Base-by-base conservation (phyloP, 2,888 invertebrate species). In the Andrena praecox region DNA sequence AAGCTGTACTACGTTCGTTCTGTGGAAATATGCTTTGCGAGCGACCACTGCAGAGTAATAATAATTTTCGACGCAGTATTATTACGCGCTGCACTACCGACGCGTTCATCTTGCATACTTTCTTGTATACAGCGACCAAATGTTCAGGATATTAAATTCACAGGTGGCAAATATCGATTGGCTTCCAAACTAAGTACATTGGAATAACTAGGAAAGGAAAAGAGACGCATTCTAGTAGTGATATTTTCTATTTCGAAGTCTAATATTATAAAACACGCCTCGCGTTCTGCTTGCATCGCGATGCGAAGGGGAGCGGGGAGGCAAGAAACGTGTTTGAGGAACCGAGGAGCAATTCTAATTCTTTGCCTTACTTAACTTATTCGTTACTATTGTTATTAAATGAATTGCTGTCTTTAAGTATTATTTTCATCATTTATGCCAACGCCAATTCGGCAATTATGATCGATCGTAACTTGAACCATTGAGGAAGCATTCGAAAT, bases 101-200 rank as follows among this genome's bases (percentile, higher is more conserved):
- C 64, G 33, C 72, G 20, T 54, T 70, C 54, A 31, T 63, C 52
- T 52, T 54, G 48, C 27, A 60, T 56, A 52, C 60, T 33, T 70
- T 74, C 33, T 77, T 63, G 67, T 60, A 83, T 74, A 24, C 62
- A 62, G 42, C 62, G n/a, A 77, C 73, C 83, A 60, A 77, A 83
- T 83, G 83, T 83, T 83, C 83, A 83, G 83, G 83, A 83, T 82
- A 50, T 76, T 71, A 20, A 48, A 63, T 77, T 63, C 54, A 59
- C 62, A 33, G 42, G 52, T 27, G 52, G 69, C 63, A 72, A 78
- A 78, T 78, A 69, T 31, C 68, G 59, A 75, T 70, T 80, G 59
- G 27, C 62, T 82, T 71, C 29, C 64, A 50, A 67, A 67, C 60
- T 52, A 5, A 42, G 42, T 42, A 42, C 1, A 48, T 62, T 6